phyloP scores from a whole-genome alignment of 2,113 vertebrate genomes.

The Sapajus apella region DNA sequence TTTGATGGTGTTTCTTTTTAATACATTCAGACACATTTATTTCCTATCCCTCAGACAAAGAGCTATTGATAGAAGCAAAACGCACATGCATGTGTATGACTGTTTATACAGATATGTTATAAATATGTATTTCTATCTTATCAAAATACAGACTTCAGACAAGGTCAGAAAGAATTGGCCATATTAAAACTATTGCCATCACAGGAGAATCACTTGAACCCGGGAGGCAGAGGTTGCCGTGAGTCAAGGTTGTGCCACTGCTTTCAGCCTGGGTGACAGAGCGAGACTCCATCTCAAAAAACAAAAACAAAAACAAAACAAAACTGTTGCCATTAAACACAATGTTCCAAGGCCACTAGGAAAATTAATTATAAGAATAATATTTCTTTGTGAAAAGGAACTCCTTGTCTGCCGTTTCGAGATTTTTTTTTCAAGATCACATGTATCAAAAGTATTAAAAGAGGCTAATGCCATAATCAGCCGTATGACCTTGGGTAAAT shows the following conservation, averaged over 20 bases:
- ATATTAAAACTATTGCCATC: background rate
- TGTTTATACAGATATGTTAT: background rate
- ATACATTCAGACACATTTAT: background rate
- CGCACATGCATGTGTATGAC: background rate
- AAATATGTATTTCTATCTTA: conserved; percentile 33
- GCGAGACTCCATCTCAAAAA: no score
- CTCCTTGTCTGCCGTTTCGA: background rate
- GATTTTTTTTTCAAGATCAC: background rate
- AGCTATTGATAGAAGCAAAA: conserved; percentile 32
- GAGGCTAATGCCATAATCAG: background rate
- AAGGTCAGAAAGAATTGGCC: conserved; percentile 34
- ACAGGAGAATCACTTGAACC: background rate
- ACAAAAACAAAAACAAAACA: background rate
- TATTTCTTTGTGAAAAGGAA: background rate
- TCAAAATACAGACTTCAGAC: conserved; percentile 8
- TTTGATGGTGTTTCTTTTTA: background rate
- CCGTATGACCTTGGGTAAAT: background rate
- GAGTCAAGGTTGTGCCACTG: no score
- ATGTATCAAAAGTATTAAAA: background rate
- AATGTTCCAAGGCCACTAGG: background rate
- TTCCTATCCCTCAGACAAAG: conserved; percentile 12
- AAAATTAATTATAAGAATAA: conserved; percentile 14
- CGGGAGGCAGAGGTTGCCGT: no score
- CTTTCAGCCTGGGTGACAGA: no score
- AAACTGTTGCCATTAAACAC: background rate